phyloP scores from a whole-genome alignment of 2,113 vertebrate species.

The Ceyx cyanopectus region DNA sequence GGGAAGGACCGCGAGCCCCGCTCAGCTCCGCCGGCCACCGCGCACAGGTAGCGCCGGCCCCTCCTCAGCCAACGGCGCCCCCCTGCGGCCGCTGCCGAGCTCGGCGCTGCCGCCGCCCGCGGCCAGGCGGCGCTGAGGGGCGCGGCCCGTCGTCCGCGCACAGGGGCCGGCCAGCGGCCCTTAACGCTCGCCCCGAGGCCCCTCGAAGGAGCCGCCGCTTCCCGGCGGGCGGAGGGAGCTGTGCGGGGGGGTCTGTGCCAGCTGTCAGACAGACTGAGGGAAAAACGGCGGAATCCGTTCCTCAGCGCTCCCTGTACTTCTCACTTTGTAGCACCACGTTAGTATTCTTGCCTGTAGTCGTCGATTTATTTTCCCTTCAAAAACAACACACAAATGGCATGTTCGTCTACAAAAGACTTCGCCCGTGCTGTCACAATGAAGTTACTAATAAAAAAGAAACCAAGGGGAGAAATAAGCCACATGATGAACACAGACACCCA shows the following conservation, averaged over 20 bases:
- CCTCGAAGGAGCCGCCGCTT: background rate
- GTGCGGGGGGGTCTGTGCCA: too few relatives aligned
- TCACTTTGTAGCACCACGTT: accelerated
- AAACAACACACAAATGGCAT: accelerated
- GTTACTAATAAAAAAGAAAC: background rate
- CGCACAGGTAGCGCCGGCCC: background rate
- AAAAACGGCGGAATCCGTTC: accelerated
- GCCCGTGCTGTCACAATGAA: background rate
- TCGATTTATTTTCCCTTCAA: background rate
- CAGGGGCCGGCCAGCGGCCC: too few relatives aligned
- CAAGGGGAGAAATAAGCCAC: background rate
- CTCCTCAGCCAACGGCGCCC: background rate
- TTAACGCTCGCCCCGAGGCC: background rate
- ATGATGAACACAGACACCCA: background rate
- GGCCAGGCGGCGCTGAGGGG: background rate
- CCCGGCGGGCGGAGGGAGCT: background rate
- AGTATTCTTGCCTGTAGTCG: accelerated
- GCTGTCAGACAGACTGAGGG: accelerated
- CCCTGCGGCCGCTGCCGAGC: background rate
- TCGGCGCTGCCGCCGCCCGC: background rate
- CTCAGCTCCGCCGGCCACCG: background rate
- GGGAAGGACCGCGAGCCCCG: too few relatives aligned
- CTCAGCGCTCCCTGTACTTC: accelerated
- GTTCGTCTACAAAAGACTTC: accelerated
- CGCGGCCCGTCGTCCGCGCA: too few relatives aligned